A percentile compares a stretch with the other conserved stretches of the same genome.
phyloP scores from a whole-genome alignment of 2,113 vertebrate species.

The Saimiri boliviensis region DNA sequence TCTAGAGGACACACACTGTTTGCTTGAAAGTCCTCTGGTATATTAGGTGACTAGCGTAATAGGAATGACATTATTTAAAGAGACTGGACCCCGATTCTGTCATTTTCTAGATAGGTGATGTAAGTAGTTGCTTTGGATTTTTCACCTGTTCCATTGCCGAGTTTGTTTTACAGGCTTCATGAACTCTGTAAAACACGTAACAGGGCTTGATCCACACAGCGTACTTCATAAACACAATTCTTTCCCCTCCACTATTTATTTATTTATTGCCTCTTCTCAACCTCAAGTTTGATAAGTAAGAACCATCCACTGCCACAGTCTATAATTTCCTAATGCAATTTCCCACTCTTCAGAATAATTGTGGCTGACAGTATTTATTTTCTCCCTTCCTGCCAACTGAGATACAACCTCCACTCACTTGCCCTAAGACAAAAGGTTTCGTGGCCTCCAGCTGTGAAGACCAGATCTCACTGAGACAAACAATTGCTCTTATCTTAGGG shows the following conservation, averaged over 20 bases:
- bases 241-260: background rate
- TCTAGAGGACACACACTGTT: background rate
- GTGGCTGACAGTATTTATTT: slow-evolving; percentile 1
- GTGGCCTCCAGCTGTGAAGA: background rate
- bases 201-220: too few species aligned
- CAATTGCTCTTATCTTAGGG: background rate
- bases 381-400: background rate
- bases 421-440: background rate
- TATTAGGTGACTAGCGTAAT: background rate
- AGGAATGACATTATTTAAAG: background rate
- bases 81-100: background rate
- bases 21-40: background rate
- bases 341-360: background rate
- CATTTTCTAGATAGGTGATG: background rate
- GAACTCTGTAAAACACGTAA: background rate
- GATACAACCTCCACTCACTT: background rate
- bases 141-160: background rate
- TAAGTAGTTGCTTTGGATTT: background rate
- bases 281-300: background rate
- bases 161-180: background rate
- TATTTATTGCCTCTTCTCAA: background rate
- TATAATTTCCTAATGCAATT: background rate
- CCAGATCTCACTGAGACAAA: background rate
- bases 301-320: background rate
- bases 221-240: background rate